These are phyloP conservation scores for Andrena camellia DNA, from an alignment of 2,888 invertebrate genomes.

Conservation along the genomic window DNA sequence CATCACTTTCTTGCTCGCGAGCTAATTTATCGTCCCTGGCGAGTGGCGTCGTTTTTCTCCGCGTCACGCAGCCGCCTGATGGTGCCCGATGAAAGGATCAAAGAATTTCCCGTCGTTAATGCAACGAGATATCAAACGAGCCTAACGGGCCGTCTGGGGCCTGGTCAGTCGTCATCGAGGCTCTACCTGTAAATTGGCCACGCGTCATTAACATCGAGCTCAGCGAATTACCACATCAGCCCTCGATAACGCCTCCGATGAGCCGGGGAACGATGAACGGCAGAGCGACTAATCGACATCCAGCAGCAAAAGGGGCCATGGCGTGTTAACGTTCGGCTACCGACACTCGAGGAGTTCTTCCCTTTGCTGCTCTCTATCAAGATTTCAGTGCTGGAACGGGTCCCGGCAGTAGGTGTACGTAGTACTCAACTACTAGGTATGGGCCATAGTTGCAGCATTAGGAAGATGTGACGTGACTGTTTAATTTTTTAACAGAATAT, in stretches of 20 bases:
- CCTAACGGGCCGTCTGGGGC: constrained; percentile 34
- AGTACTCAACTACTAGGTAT: not conserved
- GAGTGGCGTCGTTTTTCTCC: constrained; percentile 18
- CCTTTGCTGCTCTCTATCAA: not conserved
- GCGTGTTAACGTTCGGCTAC: constrained; percentile 15
- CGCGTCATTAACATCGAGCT: constrained; percentile 52
- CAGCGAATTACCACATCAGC: constrained; percentile 45
- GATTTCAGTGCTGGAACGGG: not conserved
- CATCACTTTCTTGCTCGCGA: constrained; percentile 39
- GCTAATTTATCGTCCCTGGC: constrained; percentile 43
- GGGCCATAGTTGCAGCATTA: not conserved
- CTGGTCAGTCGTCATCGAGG: constrained; percentile 37
- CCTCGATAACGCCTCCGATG: constrained; percentile 40
- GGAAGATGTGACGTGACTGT: not conserved
- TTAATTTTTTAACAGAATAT: not conserved
- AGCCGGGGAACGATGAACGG: constrained; percentile 45
- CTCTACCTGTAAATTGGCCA: constrained; percentile 36
- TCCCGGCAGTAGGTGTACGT: no score
- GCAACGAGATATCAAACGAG: constrained; percentile 36
- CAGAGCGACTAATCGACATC: constrained; percentile 19
- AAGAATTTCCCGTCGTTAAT: constrained; percentile 40
- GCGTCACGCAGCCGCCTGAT: constrained; percentile 6
- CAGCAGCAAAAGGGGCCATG: not conserved
- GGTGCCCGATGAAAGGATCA: constrained; percentile 34
- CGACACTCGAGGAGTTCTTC: not conserved